Evolutionary conservation across 2,113 vertebrate species (phyloP).

Genomic region (Lycaon pictus): DNA sequence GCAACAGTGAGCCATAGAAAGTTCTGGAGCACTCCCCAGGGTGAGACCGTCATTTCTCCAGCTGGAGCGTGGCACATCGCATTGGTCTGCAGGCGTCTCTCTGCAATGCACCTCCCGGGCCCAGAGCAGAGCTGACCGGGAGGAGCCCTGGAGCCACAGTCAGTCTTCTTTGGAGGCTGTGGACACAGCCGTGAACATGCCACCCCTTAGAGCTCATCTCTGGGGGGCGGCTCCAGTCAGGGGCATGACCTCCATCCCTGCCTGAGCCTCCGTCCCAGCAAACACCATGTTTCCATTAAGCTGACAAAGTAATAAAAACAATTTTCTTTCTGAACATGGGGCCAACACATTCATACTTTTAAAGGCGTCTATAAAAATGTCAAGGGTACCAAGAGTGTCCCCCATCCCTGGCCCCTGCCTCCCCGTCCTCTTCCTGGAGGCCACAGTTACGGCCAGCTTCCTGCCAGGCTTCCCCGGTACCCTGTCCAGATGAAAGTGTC

Average conservation of each 20-base stretch:
- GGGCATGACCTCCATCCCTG: neutral
- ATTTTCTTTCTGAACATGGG: neutral
- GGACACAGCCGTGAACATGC: fast-evolving
- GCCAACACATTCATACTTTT: neutral
- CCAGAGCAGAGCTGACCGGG: neutral
- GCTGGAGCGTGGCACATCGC: fast-evolving
- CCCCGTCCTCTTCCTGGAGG: neutral
- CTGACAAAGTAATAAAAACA: neutral
- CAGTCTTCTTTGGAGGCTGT: no score
- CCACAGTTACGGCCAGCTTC: neutral
- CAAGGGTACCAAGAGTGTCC: neutral
- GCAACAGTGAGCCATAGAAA: neutral
- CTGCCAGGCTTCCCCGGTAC: neutral
- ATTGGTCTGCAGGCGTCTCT: neutral
- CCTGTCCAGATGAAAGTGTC: neutral
- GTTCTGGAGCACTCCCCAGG: neutral
- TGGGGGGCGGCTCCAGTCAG: neutral
- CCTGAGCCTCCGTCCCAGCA: neutral
- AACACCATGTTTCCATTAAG: neutral
- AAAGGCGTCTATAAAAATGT: neutral
- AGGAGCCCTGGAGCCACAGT: neutral
- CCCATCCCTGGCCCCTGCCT: neutral
- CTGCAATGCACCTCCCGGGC: neutral
- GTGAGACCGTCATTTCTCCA: neutral
- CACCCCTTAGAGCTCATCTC: neutral